Evolutionary conservation across 2,797 vertebrate species (phyloP), one percentile per base, ranked within the genome.

Genomic region (Acrocephalus scirpaceus): DNA sequence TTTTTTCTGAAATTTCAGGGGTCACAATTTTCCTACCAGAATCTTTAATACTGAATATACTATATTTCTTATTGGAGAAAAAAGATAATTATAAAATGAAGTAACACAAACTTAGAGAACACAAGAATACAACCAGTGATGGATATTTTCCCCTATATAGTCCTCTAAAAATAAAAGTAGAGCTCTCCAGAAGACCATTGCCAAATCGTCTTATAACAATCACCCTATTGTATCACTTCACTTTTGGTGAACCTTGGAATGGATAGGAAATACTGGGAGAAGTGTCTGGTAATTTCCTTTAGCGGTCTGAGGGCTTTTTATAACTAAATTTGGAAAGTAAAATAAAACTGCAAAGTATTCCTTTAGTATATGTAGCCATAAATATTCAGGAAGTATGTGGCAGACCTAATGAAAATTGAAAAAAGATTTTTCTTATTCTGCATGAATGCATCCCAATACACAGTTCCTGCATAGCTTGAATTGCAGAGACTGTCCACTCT

Each of bases 121-220:
- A 91, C 74, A 95, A 76, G 67, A 97, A 91, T 97, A 73, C 47
- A 97, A 78, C 78, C 82, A 97, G 44, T 86, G 87, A 77, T 78
- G 18, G 90, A 92, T 91, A 81, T 89, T 96, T 95, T 95, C 80
- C 92, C 96, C 82, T 66, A 91, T 74, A 47, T 13, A 75, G 40
- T 93, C 75, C 70, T 95, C 93, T 96, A 72, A 78, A 96, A 91
- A 75, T 47, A 65, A 73, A 84, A 77, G 23, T 17, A 93, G 27
- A 92, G 15, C 8, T 66, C 58, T 85, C 64, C 47, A 16, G 38
- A 72, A 88, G 26, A 88, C 7, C 18, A 57, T 5, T 80, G 30
- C 12, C 38, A 57, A 47, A 74, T 45, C 12, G 16, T 10, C 60
- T 36, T 42, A 42, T 72, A 89, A 42, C 25, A 72, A 67, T 20